These are phyloP conservation scores for Sebastiscus albofasciatus DNA, from an alignment of 2,797 vertebrate species.

Conservation along the genomic window DNA sequence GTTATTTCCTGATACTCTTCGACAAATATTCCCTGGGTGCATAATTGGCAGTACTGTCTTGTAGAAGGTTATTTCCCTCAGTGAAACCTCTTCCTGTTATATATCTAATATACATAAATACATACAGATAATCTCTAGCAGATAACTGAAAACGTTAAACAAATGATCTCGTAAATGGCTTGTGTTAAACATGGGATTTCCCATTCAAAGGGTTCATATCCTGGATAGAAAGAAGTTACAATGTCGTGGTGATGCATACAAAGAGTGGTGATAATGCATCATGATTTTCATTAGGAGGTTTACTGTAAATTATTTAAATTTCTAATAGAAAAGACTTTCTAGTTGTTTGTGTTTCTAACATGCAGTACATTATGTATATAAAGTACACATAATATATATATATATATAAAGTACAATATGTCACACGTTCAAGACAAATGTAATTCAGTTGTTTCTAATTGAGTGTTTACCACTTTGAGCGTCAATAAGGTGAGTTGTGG, in stretches of 20 bases:
- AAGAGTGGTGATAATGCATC: not conserved
- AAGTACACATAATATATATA: not conserved
- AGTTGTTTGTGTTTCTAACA: not conserved
- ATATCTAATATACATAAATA: not conserved
- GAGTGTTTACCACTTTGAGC: constrained; percentile 60
- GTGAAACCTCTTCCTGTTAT: not conserved
- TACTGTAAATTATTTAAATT: not conserved
- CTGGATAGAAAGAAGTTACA: too few species aligned
- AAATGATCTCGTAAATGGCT: not conserved
- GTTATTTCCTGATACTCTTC: not conserved
- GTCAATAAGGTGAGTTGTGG: constrained; percentile 36
- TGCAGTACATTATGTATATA: not conserved
- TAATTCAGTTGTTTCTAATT: not conserved
- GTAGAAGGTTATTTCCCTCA: not conserved
- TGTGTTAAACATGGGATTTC: not conserved
- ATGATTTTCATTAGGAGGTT: not conserved
- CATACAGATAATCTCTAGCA: not conserved
- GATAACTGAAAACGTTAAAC: not conserved
- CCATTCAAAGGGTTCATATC: not conserved
- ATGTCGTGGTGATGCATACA: not conserved
- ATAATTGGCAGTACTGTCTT: not conserved
- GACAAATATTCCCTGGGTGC: not conserved
- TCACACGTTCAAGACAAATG: not conserved
- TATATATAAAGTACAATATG: not conserved
- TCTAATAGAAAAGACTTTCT: not conserved